Evolutionary conservation across 92 coral and sea anemone species (phyloP).

Genomic region (Zoanthus sociatus): DNA sequence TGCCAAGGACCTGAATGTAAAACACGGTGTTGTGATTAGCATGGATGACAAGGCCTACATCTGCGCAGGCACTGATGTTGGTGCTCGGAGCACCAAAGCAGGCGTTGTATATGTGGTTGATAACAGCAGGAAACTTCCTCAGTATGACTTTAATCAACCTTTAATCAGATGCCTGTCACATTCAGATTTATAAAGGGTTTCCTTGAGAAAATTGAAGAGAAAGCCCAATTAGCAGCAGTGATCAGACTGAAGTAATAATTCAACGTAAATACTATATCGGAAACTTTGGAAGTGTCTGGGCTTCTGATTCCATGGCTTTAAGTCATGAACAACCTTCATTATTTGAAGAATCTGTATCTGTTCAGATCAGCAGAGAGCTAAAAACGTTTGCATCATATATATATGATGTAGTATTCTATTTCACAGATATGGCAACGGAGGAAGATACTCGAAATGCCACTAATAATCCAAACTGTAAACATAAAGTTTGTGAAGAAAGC

Average conservation of each 20-base stretch:
- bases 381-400: not conserved
- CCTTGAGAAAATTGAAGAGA: slow-evolving; percentile 13
- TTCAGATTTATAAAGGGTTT: slow-evolving; percentile 47
- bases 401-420: slow-evolving; percentile 16
- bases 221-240: slow-evolving; percentile 4
- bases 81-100: slow-evolving; percentile 56
- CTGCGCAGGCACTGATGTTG: slow-evolving; percentile 61
- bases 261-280: slow-evolving; percentile 50
- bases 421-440: slow-evolving; percentile 17
- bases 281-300: slow-evolving; percentile 49
- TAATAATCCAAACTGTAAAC: slow-evolving; percentile 46
- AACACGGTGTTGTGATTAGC: slow-evolving; percentile 25
- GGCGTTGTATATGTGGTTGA: slow-evolving; percentile 52
- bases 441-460: slow-evolving; percentile 51
- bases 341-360: slow-evolving; percentile 7
- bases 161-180: slow-evolving; percentile 52
- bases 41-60: slow-evolving; percentile 39
- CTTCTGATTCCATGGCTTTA: slow-evolving; percentile 39
- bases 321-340: slow-evolving; percentile 9
- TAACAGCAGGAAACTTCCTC: slow-evolving; percentile 38
- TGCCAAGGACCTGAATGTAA: slow-evolving; percentile 12
- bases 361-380: not conserved
- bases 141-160: slow-evolving; percentile 50
- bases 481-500: slow-evolving; percentile 37
- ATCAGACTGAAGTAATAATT: slow-evolving; percentile 28